A percentile compares a stretch with the other conserved stretches of the same genome.
These are phyloP conservation scores for Pentamera pediparva DNA, from an alignment of 53 echinoderm and acorn worm species.

Conservation along the genomic window DNA sequence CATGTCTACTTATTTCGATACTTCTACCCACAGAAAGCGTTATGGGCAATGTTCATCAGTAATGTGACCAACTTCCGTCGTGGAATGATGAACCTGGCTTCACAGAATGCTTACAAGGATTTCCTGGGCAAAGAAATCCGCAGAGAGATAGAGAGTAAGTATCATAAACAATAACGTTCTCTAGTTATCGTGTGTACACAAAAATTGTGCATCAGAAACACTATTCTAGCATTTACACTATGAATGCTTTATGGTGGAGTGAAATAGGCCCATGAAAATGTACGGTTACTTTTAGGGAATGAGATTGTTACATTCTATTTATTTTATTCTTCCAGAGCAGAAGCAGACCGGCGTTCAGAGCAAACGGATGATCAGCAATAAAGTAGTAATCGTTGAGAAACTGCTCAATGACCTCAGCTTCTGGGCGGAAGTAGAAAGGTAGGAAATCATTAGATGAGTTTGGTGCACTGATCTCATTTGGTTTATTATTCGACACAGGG, in stretches of 20 bases:
- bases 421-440: constrained; percentile 99
- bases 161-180: background rate
- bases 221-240: too few species aligned
- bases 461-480: too few species aligned
- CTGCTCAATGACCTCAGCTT: constrained; percentile 84
- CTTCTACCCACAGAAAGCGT: constrained; percentile 73
- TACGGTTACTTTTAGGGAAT: too few species aligned
- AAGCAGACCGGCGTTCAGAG: constrained; percentile 63
- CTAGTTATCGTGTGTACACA: too few species aligned
- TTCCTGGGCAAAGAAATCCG: constrained; percentile 65
- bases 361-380: constrained; percentile 75
- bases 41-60: constrained; percentile 91
- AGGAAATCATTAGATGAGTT: background rate
- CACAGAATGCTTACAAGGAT: constrained; percentile 58
- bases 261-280: too few species aligned
- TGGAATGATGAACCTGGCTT: constrained; percentile 72
- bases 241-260: too few species aligned
- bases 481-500: too few species aligned
- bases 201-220: too few species aligned
- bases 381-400: constrained; percentile 74
- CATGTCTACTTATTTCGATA: background rate
- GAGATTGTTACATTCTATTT: background rate
- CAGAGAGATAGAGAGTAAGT: constrained; percentile 81
- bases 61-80: constrained; percentile 85
- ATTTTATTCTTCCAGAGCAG: constrained; percentile 53